phyloP scores from a whole-genome alignment of 2,113 vertebrate genomes.

The Neotoma lepida region DNA sequence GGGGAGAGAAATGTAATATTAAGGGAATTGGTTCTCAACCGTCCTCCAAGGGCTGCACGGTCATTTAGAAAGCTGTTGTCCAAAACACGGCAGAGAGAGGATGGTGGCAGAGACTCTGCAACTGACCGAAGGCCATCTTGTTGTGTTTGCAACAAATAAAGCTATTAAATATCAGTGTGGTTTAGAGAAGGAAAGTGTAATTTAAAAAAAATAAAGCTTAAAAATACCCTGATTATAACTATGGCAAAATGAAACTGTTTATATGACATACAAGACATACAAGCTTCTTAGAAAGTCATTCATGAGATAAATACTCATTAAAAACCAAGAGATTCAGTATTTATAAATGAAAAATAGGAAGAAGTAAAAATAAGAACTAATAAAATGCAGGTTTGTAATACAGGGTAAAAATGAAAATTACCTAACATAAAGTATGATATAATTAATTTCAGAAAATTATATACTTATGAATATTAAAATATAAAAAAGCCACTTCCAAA shows the following conservation, averaged over 20 bases:
- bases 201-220: background rate
- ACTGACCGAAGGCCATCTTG: background rate
- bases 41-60: background rate
- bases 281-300: constrained; percentile 18
- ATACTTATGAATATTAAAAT: constrained; percentile 13
- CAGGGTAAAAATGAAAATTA: constrained; percentile 53
- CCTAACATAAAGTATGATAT: constrained; percentile 26
- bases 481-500: constrained; percentile 26
- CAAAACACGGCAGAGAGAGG: background rate
- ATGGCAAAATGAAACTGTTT: background rate
- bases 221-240: background rate
- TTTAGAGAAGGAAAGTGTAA: background rate
- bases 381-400: constrained; percentile 23
- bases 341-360: constrained; percentile 42
- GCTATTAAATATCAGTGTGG: background rate
- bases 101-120: background rate
- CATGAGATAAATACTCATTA: constrained; percentile 1
- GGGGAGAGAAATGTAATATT: background rate
- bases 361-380: constrained; percentile 34
- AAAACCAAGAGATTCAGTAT: constrained; percentile 8
- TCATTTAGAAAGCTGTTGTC: background rate
- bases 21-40: background rate
- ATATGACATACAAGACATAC: background rate
- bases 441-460: constrained; percentile 59
- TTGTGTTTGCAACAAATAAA: background rate